phyloP scores from a whole-genome alignment of 2,113 vertebrate genomes.

The Atractosteus spatula region DNA sequence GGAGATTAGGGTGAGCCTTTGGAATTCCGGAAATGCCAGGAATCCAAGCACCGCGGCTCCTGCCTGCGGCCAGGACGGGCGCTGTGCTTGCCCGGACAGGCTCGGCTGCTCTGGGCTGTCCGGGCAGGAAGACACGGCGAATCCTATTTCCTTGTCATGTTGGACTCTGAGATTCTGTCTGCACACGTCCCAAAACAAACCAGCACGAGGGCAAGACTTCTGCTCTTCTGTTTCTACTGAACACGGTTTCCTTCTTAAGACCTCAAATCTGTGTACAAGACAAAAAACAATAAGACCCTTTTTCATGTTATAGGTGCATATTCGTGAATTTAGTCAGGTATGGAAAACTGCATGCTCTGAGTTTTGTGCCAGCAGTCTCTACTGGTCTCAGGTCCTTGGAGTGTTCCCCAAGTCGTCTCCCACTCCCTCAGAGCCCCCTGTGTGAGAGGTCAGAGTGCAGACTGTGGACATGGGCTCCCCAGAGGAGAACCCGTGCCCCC shows the following conservation, averaged over 20 bases:
- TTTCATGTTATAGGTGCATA: too few species aligned
- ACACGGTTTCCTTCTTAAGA: too few species aligned
- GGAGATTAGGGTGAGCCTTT: too few species aligned
- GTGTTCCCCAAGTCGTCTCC: too few species aligned
- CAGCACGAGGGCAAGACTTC: background rate
- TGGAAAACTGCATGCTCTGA: too few species aligned
- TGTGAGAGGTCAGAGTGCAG: background rate
- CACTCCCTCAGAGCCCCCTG: background rate
- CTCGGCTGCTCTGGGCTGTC: background rate
- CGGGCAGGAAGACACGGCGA: background rate
- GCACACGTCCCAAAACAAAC: background rate
- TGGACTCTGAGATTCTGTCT: background rate
- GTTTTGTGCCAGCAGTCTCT: too few species aligned
- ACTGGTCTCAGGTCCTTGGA: too few species aligned
- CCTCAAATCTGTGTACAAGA: too few species aligned
- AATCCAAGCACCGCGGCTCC: background rate
- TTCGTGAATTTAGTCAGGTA: too few species aligned
- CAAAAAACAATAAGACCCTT: too few species aligned
- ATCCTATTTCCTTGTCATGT: background rate
- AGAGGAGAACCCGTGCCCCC: background rate
- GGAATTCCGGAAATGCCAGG: background rate
- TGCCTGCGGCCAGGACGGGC: background rate
- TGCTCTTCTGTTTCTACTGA: background rate
- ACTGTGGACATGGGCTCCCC: background rate
- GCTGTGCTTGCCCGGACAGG: too few species aligned